Base-by-base conservation (phyloP, 2,113 vertebrate genomes). In the Stigmatopora argus region DNA sequence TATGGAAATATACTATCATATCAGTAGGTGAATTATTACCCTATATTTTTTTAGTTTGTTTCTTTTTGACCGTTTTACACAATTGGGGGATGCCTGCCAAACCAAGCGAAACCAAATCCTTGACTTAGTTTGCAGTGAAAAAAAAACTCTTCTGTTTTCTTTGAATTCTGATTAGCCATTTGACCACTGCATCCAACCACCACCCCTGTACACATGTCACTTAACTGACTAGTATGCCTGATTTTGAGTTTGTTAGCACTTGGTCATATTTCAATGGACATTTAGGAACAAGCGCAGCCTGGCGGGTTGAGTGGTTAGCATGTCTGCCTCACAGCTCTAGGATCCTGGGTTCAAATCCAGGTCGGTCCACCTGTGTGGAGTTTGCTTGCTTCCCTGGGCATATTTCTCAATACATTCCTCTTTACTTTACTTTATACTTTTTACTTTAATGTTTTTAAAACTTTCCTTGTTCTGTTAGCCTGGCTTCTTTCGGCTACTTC, bases 91-190 rank as follows among this genome's bases (percentile, higher is more conserved):
- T 12, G 45, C 2, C 47, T 38, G 59, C 83, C 74, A 85, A 80
- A 68, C 17, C 52, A 78, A 77, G 71, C 71, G 3, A 78, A 70
- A 85, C 64, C 56, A 68, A 85, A 80, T 84, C 66, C 52, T 60
- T 47, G 62, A 61, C 67, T 70, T 67, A 73, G 80, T 82, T 74
- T 55, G 66, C 66, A 49, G 48, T 19, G 34, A 71, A 73, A 75
- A 68, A 75, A 78, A 76, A 75, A 62, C 55, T n/a, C n/a, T n/a
- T 78, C 74, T 62, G 57, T 19, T 64, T 63, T 73, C 64, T 65
- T 63, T 11, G 58, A 35, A 58, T 57, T 63, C 60, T 66, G 63
- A 73, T 41, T 0, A 38, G 58, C 34, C 57, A 44, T 51, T 58
- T 62, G 38, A 65, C 41, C 58, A 31, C 49, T 6, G 61, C 38